Base-by-base conservation (phyloP, 2,113 vertebrate species). In the Paratilapia polleni region DNA sequence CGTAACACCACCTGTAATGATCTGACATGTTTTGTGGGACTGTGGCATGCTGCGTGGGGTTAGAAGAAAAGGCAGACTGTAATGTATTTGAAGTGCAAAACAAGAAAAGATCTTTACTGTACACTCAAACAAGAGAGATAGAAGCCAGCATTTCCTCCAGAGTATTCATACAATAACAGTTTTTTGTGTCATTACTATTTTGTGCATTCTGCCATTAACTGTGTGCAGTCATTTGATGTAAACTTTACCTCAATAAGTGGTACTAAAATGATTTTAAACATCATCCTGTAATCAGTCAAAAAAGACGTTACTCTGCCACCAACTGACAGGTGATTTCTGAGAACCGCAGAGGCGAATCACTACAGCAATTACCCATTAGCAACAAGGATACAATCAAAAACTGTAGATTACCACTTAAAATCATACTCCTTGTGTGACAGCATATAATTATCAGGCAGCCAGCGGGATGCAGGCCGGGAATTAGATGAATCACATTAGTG, bases 401-500 rank as follows among this genome's bases (percentile, higher is more conserved):
- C 52, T 54, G 14, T n/a, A 41, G 56, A 84, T 85, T 52, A 79
- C 4, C 22, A 43, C 61, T 68, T 78, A 2, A 85, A 87, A 85
- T 68, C 1, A 41, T 6, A 6, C 13, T 26, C 66, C 49, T 5
- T 77, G 26, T 28, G 3, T 49, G 86, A 77, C 80, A 90, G 77
- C 70, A 20, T 85, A 22, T 88, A 83, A 88, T 91, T 83, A 88
- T 15, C 24, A 64, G 68, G 19, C 13, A 8, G 43, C 49, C 66
- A 76, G 83, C 14, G 1, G 63, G 77, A 47, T 10, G 52, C 74
- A 22, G 47, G 41, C 19, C 20, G 31, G 10, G 52, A 64, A 74
- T 63, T 20, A 74, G 59, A 85, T 10, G 56, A 78, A 70, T 74
- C 49, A 61, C 78, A 88, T 80, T 4, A 47, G 34, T 61, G 56